Evolutionary conservation across 2,888 invertebrate genomes (phyloP), one percentile per base, ranked within the genome.

Genomic region (Hofmannophila pseudospretella): DNA sequence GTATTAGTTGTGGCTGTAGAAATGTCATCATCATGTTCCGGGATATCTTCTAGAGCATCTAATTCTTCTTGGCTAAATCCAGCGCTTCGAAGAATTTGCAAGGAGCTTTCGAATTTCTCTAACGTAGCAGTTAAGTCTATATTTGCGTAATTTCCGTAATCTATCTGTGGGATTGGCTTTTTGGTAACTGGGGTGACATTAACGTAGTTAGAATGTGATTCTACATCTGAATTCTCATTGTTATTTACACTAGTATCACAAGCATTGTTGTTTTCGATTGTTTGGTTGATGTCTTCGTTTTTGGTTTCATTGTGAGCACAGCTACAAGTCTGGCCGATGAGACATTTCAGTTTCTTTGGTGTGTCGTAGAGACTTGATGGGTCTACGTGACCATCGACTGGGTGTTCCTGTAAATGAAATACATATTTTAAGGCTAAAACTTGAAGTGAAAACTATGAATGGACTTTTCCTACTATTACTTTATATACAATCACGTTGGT

Each of bases 61-160:
- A 89, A 52, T 44, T 89, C 89, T 43, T 89, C 88, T 49, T 88
- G 87, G 40, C 89, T 88, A 45, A 90, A 88, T 0, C 90, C 90
- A 7, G 89, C 89, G 53, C 89, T 90, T 41, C 88, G 79, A 11
- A 92, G 61, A 23, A 92, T 82, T 53, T 93, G 92, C 49, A 91
- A 88, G 32, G 94, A 92, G 67, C 92, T 94, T 67, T 94, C 94
- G 63, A 94, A 95, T 47, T 93, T 89, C 54, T 93, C 92, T 37
- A 94, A 73, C 0, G 94, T 93, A 49, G 92, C 90, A 39, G 91
- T 91, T 66, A 94, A 92, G 62, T 94, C 92, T 73, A 94, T 88
- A 62, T 93, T 93, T n/a, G 90, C 92, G 64, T 93, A 93, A 58
- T 92, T 91, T 13, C 79, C 79, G 30, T 77, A 75, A 41, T 88